Conservation (phyloP, 2,113 vertebrate species). For the Channa argus region DNA sequence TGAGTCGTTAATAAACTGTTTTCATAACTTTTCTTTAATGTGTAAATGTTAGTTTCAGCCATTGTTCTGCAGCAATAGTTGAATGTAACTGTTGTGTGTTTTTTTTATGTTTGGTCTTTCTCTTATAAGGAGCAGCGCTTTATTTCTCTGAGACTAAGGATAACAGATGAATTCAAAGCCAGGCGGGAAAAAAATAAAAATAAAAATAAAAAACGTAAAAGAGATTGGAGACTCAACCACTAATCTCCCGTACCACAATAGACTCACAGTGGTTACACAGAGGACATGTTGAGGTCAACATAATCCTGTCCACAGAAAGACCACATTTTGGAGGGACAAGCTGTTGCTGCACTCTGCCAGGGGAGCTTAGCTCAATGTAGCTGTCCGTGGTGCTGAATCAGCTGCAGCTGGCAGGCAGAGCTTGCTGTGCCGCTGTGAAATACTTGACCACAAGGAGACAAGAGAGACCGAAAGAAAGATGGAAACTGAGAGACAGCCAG, state of each 20-base stretch:
- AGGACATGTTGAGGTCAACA: constrained; percentile 52
- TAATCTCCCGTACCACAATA: constrained; percentile 47
- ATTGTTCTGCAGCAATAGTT: not conserved
- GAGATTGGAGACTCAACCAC: constrained; percentile 14
- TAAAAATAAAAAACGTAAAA: constrained; percentile 2
- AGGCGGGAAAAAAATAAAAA: not conserved
- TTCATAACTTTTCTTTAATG: not conserved
- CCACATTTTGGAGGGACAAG: constrained; percentile 34
- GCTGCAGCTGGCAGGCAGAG: constrained; percentile 9
- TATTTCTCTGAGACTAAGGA: constrained; percentile 7
- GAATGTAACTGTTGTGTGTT: not conserved
- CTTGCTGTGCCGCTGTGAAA: constrained; percentile 3
- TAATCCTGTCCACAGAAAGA: constrained; percentile 43
- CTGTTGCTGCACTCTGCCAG: constrained; percentile 19
- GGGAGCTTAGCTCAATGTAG: constrained; percentile 53
- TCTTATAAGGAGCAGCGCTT: not conserved
- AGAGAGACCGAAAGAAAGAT: not conserved
- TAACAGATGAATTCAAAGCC: not conserved
- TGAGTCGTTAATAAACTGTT: not conserved
- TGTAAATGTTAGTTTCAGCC: not conserved
- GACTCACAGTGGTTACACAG: constrained; percentile 32
- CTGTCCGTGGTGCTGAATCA: constrained; percentile 77
- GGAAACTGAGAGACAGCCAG: not conserved
- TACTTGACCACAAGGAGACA: not conserved
- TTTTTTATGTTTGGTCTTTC: not conserved